Conservation (phyloP, 2,797 vertebrate genomes). For the Okamejei kenojei region DNA sequence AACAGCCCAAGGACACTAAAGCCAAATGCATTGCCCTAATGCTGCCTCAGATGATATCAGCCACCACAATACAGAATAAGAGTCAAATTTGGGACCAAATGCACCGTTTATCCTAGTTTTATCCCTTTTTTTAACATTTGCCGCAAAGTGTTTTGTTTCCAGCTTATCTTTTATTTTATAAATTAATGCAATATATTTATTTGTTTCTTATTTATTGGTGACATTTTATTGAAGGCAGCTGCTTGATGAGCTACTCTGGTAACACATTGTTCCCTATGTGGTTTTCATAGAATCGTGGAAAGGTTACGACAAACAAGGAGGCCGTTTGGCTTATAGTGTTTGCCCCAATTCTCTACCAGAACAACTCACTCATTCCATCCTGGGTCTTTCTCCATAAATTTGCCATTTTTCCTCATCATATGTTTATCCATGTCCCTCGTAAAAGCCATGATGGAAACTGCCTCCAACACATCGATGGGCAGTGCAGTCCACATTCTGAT, state of each 20-base stretch:
- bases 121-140: neutral
- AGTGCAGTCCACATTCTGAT: too few relatives aligned
- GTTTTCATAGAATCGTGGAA: neutral
- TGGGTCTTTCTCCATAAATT: too few relatives aligned
- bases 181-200: neutral
- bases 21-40: slow-evolving; percentile 22
- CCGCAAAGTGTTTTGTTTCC: neutral
- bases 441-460: too few relatives aligned
- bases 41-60: slow-evolving; percentile 4
- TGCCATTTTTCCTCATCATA: too few relatives aligned
- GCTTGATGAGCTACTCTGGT: neutral
- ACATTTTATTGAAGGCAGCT: neutral
- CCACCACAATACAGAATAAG: neutral
- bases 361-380: too few relatives aligned
- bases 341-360: too few relatives aligned
- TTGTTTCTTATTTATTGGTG: neutral
- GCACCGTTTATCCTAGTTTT: neutral
- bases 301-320: too few relatives aligned
- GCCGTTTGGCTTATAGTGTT: too few relatives aligned
- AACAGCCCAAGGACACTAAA: neutral
- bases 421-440: too few relatives aligned
- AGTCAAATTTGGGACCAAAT: neutral
- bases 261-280: neutral
- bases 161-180: neutral
- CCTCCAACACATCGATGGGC: too few relatives aligned